Conservation (phyloP, 1,140 invertebrate species). For the Bombus terrestris region DNA sequence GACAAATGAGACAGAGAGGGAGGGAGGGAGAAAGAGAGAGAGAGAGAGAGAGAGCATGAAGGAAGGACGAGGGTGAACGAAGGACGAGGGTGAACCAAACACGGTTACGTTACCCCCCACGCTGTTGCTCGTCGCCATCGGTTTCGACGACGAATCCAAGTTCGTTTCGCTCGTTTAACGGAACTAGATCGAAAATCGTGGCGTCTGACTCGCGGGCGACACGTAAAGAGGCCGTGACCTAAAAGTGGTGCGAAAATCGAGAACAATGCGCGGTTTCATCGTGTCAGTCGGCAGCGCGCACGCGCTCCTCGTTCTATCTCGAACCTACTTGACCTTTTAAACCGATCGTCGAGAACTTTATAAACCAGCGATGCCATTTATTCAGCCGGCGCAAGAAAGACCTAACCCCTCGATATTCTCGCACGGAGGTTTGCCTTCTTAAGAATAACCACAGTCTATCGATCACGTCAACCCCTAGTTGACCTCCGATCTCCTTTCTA, state of each 20-base stretch:
- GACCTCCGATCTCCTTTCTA: not conserved
- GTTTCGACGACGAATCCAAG: not conserved
- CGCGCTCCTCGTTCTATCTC: slow-evolving; percentile 12
- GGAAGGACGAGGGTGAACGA: slow-evolving; percentile 6
- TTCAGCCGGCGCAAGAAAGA: not conserved
- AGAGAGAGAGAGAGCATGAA: not conserved
- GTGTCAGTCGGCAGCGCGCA: not conserved
- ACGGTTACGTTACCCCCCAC: not conserved
- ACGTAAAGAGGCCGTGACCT: not conserved
- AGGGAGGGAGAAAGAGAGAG: not conserved
- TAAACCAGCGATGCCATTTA: not conserved
- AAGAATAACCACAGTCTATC: slow-evolving; percentile 12
- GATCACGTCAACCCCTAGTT: not conserved
- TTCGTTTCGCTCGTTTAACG: slow-evolving; percentile 1
- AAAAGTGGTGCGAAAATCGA: slow-evolving; percentile 9
- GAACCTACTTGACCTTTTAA: slow-evolving; percentile 31
- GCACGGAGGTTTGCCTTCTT: not conserved
- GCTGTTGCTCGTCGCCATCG: no score
- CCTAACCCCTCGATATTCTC: not conserved
- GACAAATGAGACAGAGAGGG: not conserved
- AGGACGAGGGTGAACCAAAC: slow-evolving; percentile 23
- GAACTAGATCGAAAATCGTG: not conserved
- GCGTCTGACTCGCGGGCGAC: not conserved
- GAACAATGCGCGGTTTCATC: slow-evolving; percentile 8
- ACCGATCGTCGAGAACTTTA: slow-evolving; percentile 17